Base-by-base conservation (phyloP, 2,113 vertebrate genomes). In the Apaloderma vittatum region DNA sequence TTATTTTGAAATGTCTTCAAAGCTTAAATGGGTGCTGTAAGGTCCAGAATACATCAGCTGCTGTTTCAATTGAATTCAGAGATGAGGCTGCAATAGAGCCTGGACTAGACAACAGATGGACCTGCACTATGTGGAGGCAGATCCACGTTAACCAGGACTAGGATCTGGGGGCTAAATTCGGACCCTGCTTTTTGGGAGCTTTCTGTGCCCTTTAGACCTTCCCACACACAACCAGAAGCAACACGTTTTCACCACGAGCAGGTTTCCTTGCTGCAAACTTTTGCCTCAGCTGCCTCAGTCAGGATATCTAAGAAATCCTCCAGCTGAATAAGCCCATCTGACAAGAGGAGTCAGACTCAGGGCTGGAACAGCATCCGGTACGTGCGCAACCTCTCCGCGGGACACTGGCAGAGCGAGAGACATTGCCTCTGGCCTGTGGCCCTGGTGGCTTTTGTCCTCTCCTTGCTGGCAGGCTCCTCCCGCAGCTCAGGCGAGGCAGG, bases 401-500 rank as follows among this genome's bases (percentile, higher is more conserved):
- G 91, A 59, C 70, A 0, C 73, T 24, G 77, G 49, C 82, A 18
- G 78, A 20, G 61, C 24, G 14, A 73, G n/a, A 71, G 83, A 29
- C 79, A 1, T 40, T 16, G 81, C 36, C 68, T 5, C 59, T 72
- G 85, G 91, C 81, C 73, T 3, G 67, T 5, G 24, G 88, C 73
- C 51, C 11, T 16, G 8, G 71, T 88, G 83, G 46, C 82, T 78
- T 84, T 96, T 92, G 91, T 83, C 48, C 75, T 73, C 68, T 85
- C 65, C 67, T 40, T 23, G 74, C 70, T 24, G 62, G 62, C 92
- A 68, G 70, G 92, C 94, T 91, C 94, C 94, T 87, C 82, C 96
- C 12, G 87, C 85, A 9, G 87, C 87, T 61, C 92, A 13, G 83
- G 85, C 86, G 79, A 67, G 94, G 73, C 93, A 95, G 97, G 94